These are phyloP conservation scores for Actinopyga echinites DNA, from an alignment of 53 echinoderm and acorn worm genomes.

Conservation along the genomic window DNA sequence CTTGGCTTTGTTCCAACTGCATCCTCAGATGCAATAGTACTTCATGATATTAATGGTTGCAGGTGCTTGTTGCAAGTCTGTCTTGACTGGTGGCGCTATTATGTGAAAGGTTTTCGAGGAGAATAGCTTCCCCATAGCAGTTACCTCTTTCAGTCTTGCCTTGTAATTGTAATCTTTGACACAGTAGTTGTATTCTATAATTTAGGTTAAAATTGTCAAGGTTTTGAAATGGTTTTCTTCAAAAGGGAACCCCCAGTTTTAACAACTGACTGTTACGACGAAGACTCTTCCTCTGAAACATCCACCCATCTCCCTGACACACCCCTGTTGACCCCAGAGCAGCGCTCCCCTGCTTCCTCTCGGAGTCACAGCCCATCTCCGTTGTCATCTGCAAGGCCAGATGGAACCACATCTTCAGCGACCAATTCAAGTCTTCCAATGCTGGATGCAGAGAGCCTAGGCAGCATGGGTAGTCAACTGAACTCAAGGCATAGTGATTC, in stretches of 20 bases:
- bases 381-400: constrained; percentile 35
- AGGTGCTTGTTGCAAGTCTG: no score
- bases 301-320: constrained; percentile 87
- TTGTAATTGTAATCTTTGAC: no score
- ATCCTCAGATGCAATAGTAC: no score
- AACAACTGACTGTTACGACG: constrained; percentile 90
- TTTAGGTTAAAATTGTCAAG: not conserved
- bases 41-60: no score
- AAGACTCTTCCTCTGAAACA: constrained; percentile 70
- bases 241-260: constrained; percentile 85
- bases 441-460: constrained; percentile 56
- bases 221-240: constrained; percentile 13
- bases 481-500: constrained; percentile 28
- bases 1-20: no score
- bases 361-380: constrained; percentile 57
- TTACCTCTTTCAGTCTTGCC: no score
- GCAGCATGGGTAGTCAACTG: constrained; percentile 47
- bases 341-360: constrained; percentile 78
- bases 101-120: no score
- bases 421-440: constrained; percentile 74
- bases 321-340: constrained; percentile 81
- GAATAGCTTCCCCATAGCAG: no score
- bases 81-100: no score
- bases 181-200: not conserved
- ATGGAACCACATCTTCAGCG: not conserved